A percentile compares a stretch with the other conserved stretches of the same genome.
Evolutionary conservation across 2,113 vertebrate species (phyloP).

Genomic region (Eubucco bourcierii): DNA sequence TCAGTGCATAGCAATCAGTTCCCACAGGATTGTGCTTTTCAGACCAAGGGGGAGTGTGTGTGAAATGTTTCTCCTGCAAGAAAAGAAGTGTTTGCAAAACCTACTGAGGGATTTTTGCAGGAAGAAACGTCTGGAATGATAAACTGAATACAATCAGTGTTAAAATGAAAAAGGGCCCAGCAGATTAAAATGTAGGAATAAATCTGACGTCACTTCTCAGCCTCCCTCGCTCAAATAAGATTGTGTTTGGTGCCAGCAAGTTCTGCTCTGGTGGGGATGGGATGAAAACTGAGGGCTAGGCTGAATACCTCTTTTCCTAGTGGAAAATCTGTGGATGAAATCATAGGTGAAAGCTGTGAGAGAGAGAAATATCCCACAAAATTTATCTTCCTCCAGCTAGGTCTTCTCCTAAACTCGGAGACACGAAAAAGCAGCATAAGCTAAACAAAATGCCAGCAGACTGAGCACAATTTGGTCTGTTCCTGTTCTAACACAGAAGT

Average conservation of each 20-base stretch:
- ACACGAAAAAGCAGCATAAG: not conserved
- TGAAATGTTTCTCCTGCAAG: not conserved
- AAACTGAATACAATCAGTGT: slow-evolving; percentile 13
- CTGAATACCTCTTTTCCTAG: not conserved
- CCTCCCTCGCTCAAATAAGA: slow-evolving; percentile 15
- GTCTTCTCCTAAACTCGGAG: not conserved
- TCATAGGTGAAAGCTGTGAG: not conserved
- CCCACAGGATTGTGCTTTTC: not conserved
- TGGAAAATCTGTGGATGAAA: not conserved
- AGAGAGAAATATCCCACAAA: not conserved
- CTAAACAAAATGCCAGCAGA: not conserved
- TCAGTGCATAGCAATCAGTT: not conserved
- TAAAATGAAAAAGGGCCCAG: not conserved
- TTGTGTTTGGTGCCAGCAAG: not conserved
- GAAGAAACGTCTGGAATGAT: slow-evolving; percentile 20
- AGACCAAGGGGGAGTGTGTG: not conserved
- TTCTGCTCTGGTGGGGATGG: not conserved
- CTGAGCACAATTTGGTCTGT: not conserved
- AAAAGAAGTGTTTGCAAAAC: slow-evolving; percentile 6
- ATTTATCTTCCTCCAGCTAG: not conserved
- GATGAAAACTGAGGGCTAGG: not conserved
- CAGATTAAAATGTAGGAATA: not conserved
- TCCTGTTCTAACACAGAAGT: not conserved
- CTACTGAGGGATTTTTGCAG: not conserved
- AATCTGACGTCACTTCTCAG: slow-evolving; percentile 2